Percentiles rank a stretch among this genome's conserved stretches.
Evolutionary conservation across 2,113 vertebrate genomes (phyloP).

Genomic region (Terrapene triunguis): DNA sequence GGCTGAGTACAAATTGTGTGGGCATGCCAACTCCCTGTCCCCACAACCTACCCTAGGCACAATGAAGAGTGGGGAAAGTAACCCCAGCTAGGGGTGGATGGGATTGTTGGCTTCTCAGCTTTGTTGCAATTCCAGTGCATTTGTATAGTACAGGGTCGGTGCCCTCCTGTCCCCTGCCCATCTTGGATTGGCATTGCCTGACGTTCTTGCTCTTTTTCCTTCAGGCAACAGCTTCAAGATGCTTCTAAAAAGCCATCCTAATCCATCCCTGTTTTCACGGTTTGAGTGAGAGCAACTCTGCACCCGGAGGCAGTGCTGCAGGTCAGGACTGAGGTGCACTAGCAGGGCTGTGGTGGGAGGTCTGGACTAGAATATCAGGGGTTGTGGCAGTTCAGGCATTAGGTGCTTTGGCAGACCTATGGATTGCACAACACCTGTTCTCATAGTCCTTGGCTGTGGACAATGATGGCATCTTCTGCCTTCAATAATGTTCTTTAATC

Average conservation of each 20-base stretch:
- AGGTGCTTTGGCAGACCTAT: background rate
- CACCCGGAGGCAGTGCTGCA: background rate
- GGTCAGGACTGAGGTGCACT: background rate
- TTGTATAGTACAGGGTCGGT: background rate
- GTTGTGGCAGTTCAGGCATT: background rate
- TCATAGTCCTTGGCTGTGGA: background rate
- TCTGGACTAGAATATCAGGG: background rate
- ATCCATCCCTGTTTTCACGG: background rate
- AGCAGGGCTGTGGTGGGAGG: background rate
- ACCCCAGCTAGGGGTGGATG: too few relatives aligned
- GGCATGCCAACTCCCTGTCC: background rate
- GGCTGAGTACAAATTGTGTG: background rate
- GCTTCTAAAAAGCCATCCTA: background rate
- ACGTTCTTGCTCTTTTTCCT: conserved; percentile 7
- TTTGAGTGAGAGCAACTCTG: background rate
- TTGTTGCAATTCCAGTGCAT: background rate
- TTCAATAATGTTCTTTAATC: background rate
- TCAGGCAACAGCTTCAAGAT: background rate
- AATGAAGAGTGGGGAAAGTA: background rate
- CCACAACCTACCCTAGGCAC: too few relatives aligned
- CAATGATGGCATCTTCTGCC: background rate
- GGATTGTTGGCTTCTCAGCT: background rate
- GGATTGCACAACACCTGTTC: background rate
- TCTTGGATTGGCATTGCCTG: background rate
- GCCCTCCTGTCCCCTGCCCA: background rate